Conservation (phyloP, 2,113 vertebrate genomes). For the Lichenostomus cassidix region DNA sequence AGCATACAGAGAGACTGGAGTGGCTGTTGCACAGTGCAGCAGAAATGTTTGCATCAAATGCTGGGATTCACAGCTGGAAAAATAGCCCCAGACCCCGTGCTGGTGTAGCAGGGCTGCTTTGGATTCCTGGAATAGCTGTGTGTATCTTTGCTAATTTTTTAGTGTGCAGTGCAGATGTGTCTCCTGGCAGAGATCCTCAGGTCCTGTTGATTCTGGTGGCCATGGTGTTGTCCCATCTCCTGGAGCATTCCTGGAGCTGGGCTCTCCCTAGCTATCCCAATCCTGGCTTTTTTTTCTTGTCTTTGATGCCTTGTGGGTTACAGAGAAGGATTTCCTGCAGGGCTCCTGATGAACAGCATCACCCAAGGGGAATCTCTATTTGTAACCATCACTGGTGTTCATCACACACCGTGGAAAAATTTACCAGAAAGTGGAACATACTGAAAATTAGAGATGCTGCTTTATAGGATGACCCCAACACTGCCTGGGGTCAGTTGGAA, state of each 20-base stretch:
- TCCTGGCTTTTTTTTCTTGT: background rate
- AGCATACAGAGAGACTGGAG: background rate
- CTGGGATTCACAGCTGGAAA: background rate
- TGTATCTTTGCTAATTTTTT: background rate
- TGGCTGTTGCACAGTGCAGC: background rate
- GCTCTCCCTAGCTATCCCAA: background rate
- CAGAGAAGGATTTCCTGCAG: background rate
- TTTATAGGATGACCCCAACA: background rate
- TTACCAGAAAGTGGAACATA: background rate
- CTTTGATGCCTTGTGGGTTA: background rate
- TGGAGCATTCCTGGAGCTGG: background rate
- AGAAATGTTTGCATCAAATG: fast-evolving
- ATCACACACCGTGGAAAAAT: background rate
- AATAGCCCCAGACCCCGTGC: background rate
- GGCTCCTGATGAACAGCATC: background rate
- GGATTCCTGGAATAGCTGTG: background rate
- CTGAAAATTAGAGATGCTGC: background rate
- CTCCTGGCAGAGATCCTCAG: background rate
- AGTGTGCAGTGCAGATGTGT: background rate
- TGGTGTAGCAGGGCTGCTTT: background rate
- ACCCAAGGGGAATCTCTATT: background rate
- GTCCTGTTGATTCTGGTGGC: background rate
- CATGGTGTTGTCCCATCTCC: background rate
- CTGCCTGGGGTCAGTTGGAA: background rate
- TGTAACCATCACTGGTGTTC: background rate